phyloP scores from a whole-genome alignment of 2,113 vertebrate species.

The Tauraco erythrolophus region DNA sequence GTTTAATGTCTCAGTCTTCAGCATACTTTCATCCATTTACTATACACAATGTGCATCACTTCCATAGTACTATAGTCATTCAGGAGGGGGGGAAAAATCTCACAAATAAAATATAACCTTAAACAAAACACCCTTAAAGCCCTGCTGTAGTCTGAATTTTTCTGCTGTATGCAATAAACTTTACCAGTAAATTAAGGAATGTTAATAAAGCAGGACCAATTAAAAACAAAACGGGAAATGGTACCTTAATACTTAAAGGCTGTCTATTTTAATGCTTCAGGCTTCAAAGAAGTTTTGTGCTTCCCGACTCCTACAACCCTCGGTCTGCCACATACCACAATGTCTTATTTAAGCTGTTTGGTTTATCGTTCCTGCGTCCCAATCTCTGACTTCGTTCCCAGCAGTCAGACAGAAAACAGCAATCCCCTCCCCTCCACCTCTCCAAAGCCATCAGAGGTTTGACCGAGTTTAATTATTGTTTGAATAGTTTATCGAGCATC shows the following conservation, averaged over 20 bases:
- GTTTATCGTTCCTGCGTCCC: background rate
- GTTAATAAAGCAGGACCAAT: background rate
- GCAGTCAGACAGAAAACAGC: background rate
- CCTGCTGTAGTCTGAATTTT: background rate
- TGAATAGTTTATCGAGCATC: background rate
- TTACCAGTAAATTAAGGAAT: background rate
- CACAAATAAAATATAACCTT: background rate
- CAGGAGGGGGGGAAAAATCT: background rate
- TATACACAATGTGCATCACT: background rate
- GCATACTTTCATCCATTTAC: background rate
- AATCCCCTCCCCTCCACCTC: fast-evolving
- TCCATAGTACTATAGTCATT: background rate
- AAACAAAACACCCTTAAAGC: background rate
- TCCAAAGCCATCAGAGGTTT: background rate
- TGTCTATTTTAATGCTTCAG: background rate
- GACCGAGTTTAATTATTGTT: background rate
- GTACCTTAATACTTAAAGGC: background rate
- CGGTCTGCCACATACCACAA: background rate
- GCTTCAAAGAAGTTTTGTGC: background rate
- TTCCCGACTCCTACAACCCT: background rate
- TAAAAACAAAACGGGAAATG: background rate
- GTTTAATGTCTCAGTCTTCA: background rate
- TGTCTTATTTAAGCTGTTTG: background rate
- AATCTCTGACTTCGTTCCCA: background rate
- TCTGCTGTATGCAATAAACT: background rate